These are phyloP conservation scores for Calosoma granatense DNA, from an alignment of 1,140 invertebrate species.

Conservation along the genomic window DNA sequence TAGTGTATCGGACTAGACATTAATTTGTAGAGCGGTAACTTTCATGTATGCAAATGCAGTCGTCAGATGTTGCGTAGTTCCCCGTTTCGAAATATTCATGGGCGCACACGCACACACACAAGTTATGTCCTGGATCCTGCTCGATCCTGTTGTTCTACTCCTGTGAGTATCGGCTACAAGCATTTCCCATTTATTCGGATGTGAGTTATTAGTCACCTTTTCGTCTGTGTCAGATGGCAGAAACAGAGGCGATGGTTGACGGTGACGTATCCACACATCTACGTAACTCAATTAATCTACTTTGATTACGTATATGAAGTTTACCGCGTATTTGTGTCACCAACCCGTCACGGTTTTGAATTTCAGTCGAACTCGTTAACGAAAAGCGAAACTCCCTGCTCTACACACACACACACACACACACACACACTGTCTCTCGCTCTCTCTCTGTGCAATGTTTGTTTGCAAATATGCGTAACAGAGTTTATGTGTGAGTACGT, in stretches of 20 bases:
- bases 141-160: not conserved
- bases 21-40: not conserved
- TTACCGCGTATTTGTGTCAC: not conserved
- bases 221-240: not conserved
- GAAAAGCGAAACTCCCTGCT: no score
- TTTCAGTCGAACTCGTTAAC: conserved; percentile 2
- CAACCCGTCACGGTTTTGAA: not conserved
- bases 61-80: not conserved
- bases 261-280: no score
- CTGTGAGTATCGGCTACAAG: not conserved
- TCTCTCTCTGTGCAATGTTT: no score
- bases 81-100: not conserved
- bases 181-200: conserved; percentile 4
- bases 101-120: not conserved
- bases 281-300: conserved; percentile 1
- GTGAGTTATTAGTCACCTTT: not conserved
- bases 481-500: not conserved
- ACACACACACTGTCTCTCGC: no score
- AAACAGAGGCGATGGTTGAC: no score
- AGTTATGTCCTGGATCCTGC: no score
- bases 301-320: not conserved
- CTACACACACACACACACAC: no score
- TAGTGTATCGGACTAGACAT: not conserved
- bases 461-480: no score
- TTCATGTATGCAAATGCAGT: conserved; percentile 1